A percentile compares a stretch with the other conserved stretches of the same genome.
These are phyloP conservation scores for Phaedon cochleariae DNA, from an alignment of 2,888 invertebrate species.

Conservation along the genomic window DNA sequence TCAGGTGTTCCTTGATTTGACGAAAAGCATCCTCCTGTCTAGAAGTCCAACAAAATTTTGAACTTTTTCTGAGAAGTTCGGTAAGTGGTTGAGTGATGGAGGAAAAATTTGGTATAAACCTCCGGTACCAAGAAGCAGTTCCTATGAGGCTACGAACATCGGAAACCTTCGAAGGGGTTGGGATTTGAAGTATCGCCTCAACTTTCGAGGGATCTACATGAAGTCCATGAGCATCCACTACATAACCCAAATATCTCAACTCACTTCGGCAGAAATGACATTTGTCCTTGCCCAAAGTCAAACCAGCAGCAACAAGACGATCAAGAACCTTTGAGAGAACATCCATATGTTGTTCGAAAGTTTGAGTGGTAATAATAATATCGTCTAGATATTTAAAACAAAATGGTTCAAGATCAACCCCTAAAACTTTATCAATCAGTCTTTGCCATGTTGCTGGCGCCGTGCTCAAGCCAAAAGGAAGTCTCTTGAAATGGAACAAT, in stretches of 20 bases:
- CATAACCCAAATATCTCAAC: conserved; percentile 27
- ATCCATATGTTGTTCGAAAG: conserved; percentile 35
- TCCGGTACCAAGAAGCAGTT: conserved; percentile 18
- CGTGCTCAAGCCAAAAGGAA: background rate
- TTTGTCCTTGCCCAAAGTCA: conserved; percentile 40
- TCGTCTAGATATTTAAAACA: conserved; percentile 47
- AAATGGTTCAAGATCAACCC: background rate
- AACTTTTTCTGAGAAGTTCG: background rate
- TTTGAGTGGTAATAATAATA: conserved; percentile 37
- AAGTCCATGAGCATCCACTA: conserved; percentile 24
- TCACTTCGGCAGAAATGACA: conserved; percentile 25
- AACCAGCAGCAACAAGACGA: conserved; percentile 29
- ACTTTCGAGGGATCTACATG: conserved; percentile 23
- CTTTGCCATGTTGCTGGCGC: conserved; percentile 12
- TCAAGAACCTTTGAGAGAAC: conserved; percentile 35
- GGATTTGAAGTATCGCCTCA: conserved; percentile 17
- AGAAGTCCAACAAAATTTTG: background rate
- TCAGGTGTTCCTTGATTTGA: background rate
- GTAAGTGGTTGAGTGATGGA: conserved; percentile 20
- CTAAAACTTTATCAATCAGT: conserved; percentile 2
- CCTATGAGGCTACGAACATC: conserved; percentile 24
- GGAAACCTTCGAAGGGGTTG: conserved; percentile 6
- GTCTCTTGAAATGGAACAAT: background rate
- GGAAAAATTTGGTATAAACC: conserved; percentile 20
- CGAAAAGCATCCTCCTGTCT: background rate